A percentile compares a stretch with the other conserved stretches of the same genome.
phyloP scores from a whole-genome alignment of 1,140 invertebrate species.

The Panagrolaimus sp. region DNA sequence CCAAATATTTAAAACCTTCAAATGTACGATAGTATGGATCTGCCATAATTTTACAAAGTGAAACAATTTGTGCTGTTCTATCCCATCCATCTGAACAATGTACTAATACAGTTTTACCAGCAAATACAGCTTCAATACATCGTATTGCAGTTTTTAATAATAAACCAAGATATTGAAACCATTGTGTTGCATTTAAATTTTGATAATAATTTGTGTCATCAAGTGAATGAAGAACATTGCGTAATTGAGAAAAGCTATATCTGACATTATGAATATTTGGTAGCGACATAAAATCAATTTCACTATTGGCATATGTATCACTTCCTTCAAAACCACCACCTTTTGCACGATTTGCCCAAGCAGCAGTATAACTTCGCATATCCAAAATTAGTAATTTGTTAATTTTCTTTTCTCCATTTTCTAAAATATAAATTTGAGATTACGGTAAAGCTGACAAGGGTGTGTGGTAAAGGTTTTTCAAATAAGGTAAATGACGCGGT shows the following conservation, averaged over 20 bases:
- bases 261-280: constrained; percentile 91
- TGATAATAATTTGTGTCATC: constrained; percentile 37
- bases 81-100: constrained; percentile 99
- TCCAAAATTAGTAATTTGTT: constrained; percentile 82
- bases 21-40: constrained; percentile 90
- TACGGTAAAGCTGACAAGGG: no score
- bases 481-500: no score
- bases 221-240: constrained; percentile 69
- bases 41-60: constrained; percentile 81
- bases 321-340: constrained; percentile 90
- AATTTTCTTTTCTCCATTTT: constrained; percentile 55
- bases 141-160: neutral
- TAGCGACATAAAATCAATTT: constrained; percentile 90
- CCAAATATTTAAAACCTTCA: constrained; percentile 86
- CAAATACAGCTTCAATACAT: neutral
- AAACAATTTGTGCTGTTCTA: constrained; percentile 82
- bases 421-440: no score
- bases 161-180: constrained; percentile 26
- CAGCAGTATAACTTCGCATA: constrained; percentile 85
- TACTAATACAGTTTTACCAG: constrained; percentile 65
- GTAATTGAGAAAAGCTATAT: constrained; percentile 65
- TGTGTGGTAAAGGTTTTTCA: no score
- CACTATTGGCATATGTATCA: constrained; percentile 36
- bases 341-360: constrained; percentile 85
- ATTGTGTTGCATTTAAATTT: constrained; percentile 36